Evolutionary conservation across 2,888 invertebrate genomes (phyloP), one percentile per base, ranked within the genome.

Genomic region (Tiliacea aurago): DNA sequence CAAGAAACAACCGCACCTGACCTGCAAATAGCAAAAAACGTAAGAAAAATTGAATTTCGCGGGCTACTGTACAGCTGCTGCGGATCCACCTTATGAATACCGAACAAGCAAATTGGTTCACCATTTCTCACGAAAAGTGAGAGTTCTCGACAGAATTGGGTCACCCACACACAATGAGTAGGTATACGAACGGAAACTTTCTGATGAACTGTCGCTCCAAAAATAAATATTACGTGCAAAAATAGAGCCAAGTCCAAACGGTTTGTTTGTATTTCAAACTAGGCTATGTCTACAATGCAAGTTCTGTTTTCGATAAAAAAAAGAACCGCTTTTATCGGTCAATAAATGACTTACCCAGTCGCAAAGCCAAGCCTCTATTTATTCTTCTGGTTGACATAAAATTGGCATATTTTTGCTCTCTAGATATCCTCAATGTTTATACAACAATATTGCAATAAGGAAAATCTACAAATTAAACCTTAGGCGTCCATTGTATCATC

Each of bases 291-390:
- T 10, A 77, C 68, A 77, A 43, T 68, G 53, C 28, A 59, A 53
- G 49, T 55, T 45, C 5, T 33, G 51, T 70, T 70, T 81, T 81
- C 23, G 51, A 47, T 81, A 33, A 65, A 80, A 79, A 76, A 37
- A 70, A 28, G 28, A 76, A 76, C 49, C 37, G 7, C 41, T 41
- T 80, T 58, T 76, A 76, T 80, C 33, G 83, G 47, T 37, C 68
- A 78, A 43, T 77, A 64, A 71, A 61, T 59, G 18, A 43, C 49
- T 37, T 80, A 18, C 58, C 28, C 28, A 49, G 51, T 56, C 10
- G 28, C 33, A 58, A 59, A 0, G 53, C 83, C 80, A 73, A 73
- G 53, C 80, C 79, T 55, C 37, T 78, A 43, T 80, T 78, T 78
- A 61, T 62, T 53, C 13, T 78, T 78, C 33, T 23, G 53, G 51